Base-by-base conservation (phyloP, 2,797 vertebrate genomes). In the Alectoris magna region DNA sequence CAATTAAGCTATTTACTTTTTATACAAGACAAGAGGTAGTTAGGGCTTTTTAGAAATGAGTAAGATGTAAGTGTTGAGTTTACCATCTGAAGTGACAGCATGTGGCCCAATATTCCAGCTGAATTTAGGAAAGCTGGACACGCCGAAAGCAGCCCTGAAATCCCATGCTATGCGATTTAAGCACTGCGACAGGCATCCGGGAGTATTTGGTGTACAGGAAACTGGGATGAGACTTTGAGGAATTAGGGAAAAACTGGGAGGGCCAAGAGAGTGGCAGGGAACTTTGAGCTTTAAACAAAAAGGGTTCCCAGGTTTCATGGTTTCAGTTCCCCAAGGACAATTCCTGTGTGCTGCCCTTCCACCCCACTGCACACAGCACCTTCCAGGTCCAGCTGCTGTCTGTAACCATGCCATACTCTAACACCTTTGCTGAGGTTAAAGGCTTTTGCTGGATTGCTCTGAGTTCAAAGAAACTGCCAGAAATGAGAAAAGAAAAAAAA, bases 81-180 rank as follows among this genome's bases (percentile, higher is more conserved):
- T 11, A 38, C 49, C 46, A 14, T 27, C 8, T n/a, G 29, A 21
- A 0, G 7, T 9, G n/a, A 29, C n/a, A 69, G 22, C 0, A 0
- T 4, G 34, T 0, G 79, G 66, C n/a, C 48, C 34, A 72, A 22
- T 10, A 69, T 29, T 80, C 36, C 82, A 73, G 29, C 4, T 46
- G 66, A 66, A 19, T 44, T 69, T 49, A 62, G 38, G 31, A 68
- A 69, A 22, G 22, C 44, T 71, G 55, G 17, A 59, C 2, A 43
- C n/a, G 63, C 12, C 39, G 51, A 51, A 67, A 17, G 15, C 48
- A 68, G 53, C 6, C 17, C 62, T 43, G 39, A 22, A 64, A n/a
- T 31, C 39, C 39, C 79, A 10, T 3, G 17, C 13, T 26, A 7
- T 11, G 18, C 27, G 38, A 48, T 26, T 41, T 41, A 13, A 64